Evolutionary conservation across 2,888 invertebrate species (phyloP), one percentile per base, ranked within the genome.

Genomic region (Junonia oenone): DNA sequence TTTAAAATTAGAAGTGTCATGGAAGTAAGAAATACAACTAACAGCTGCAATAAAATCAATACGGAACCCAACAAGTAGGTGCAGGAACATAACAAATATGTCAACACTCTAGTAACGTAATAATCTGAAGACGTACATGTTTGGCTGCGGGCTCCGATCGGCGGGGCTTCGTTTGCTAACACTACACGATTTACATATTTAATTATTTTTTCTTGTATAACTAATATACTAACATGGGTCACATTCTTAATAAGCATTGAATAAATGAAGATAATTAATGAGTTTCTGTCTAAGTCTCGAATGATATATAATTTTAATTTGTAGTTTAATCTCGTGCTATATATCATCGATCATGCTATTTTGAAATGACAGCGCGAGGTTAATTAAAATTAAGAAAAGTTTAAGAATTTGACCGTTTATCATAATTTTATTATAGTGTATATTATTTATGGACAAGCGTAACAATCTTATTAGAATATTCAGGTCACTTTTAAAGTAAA

Each of bases 81-180:
- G 49, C 51, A 54, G 45, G 11, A 40, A 40, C 38, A 38, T 17
- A 52, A 40, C 54, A 59, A 62, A 58, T 60, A 62, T 59, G 59
- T 58, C 57, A 57, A 61, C 55, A 56, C 51, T 48, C 50, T 38
- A 48, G 58, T 55, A 62, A 63, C 63, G 62, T 56, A 55, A 60
- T 63, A 63, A 62, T 62, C 62, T 59, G 62, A 63, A 62, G 62
- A 62, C 63, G 48, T 60, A 63, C 61, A 64, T 58, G 57, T 58
- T 55, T 52, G 45, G 54, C 55, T 52, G 48, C 45, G 29, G 53
- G 55, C 45, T 46, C 26, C 33, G 43, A 45, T 26, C 40, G 55
- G 56, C 56, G 55, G 63, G 63, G 63, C 63, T 63, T 63, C 63
- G 33, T 55, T 61, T 53, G 55, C 55, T 45, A 50, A 46, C 45